Conservation (phyloP, 2,797 vertebrate species). For the Chrysocyon brachyurus region DNA sequence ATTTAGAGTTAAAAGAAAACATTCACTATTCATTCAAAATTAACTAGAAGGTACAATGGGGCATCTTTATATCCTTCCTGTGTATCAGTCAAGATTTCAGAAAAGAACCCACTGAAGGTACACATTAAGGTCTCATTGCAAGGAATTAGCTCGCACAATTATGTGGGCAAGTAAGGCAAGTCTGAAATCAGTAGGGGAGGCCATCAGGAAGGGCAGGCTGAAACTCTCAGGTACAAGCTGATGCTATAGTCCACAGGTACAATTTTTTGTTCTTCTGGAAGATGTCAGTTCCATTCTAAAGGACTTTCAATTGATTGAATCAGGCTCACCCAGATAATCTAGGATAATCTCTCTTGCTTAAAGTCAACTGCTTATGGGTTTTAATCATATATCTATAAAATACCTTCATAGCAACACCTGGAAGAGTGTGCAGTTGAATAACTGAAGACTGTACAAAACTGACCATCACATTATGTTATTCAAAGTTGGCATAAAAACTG, state of each 20-base stretch:
- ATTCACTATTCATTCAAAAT: background rate
- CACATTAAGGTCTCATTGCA: background rate
- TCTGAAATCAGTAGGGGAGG: background rate
- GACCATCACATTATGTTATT: background rate
- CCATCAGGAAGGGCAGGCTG: background rate
- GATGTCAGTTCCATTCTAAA: background rate
- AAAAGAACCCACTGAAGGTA: background rate
- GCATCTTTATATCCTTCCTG: background rate
- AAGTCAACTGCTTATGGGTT: background rate
- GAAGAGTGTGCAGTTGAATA: background rate
- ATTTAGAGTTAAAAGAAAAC: background rate
- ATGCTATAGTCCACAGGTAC: background rate
- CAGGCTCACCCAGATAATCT: background rate
- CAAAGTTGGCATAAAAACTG: background rate
- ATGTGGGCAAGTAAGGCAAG: background rate
- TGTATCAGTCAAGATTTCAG: background rate
- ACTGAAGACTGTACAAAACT: background rate
- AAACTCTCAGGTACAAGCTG: background rate
- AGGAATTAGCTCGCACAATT: accelerated
- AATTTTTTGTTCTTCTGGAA: background rate
- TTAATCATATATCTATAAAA: background rate
- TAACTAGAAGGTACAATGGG: background rate
- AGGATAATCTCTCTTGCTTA: background rate
- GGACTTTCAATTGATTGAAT: background rate
- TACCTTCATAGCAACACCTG: background rate